A percentile compares a stretch with the other conserved stretches of the same genome.
Evolutionary conservation across 1,140 invertebrate genomes (phyloP).

Genomic region (Charaxes varanes): DNA sequence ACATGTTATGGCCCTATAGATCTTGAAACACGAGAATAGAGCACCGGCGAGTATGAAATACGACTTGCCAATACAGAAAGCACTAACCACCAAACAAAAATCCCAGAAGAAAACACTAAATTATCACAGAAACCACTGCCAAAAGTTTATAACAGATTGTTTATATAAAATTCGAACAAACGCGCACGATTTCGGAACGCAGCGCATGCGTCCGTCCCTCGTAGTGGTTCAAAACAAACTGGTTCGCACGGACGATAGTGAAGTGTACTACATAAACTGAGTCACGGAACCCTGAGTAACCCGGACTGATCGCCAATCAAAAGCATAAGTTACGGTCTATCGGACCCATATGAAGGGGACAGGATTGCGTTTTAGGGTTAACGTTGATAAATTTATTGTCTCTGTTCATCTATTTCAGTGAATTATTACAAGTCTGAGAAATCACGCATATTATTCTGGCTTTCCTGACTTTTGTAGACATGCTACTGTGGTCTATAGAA

Average conservation of each 20-base stretch:
- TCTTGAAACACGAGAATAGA: slow-evolving; percentile 37
- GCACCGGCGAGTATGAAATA: slow-evolving; percentile 45
- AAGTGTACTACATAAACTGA: slow-evolving; percentile 44
- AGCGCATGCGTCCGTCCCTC: slow-evolving; percentile 38
- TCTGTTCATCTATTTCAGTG: too few species aligned
- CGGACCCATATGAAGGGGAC: slow-evolving; percentile 32
- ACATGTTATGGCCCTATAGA: slow-evolving; percentile 55
- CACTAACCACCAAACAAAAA: slow-evolving; percentile 31
- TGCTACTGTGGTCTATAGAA: too few species aligned
- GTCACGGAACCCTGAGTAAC: slow-evolving; percentile 52
- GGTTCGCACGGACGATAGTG: slow-evolving; percentile 31
- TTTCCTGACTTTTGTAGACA: too few species aligned
- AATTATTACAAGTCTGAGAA: too few species aligned
- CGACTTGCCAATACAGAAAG: slow-evolving; percentile 31
- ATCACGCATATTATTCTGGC: too few species aligned
- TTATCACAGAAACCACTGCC: slow-evolving; percentile 42
- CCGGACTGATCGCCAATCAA: slow-evolving; percentile 38
- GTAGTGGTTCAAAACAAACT: slow-evolving; percentile 47
- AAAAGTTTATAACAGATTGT: slow-evolving; percentile 38
- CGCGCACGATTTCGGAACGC: slow-evolving; percentile 24
- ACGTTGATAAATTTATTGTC: slow-evolving; percentile 14
- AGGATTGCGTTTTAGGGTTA: slow-evolving; percentile 26
- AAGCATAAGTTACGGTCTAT: slow-evolving; percentile 37
- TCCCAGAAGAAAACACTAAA: slow-evolving; percentile 30
- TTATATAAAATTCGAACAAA: slow-evolving; percentile 35